These are phyloP conservation scores for Chiloscyllium plagiosum DNA, from an alignment of 2,113 vertebrate genomes.

Conservation along the genomic window DNA sequence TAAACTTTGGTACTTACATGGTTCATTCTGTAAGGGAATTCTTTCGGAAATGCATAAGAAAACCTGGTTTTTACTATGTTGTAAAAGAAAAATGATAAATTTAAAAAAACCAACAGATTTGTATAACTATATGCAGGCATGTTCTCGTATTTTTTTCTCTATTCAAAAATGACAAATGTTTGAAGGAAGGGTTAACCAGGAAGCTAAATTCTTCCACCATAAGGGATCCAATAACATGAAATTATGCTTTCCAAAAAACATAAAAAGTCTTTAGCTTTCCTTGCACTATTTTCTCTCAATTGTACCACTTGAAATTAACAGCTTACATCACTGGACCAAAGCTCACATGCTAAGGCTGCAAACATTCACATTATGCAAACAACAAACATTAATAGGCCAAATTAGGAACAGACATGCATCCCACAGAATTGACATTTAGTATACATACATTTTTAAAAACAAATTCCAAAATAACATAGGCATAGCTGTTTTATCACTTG, in stretches of 20 bases:
- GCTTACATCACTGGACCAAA: not conserved
- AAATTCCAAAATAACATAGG: not conserved
- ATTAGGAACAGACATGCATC: not conserved
- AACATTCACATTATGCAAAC: not conserved
- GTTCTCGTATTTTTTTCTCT: not conserved
- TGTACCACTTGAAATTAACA: not conserved
- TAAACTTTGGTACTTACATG: constrained; percentile 75
- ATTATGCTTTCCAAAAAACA: not conserved
- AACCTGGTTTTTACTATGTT: constrained; percentile 93
- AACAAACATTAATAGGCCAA: not conserved
- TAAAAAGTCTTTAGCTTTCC: too few relatives aligned
- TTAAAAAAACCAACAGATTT: constrained; percentile 39
- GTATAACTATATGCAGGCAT: not conserved
- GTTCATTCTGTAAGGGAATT: constrained; percentile 98
- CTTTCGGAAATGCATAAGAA: constrained; percentile 97
- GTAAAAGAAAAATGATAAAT: constrained; percentile 48
- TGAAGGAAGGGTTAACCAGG: not conserved
- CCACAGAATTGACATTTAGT: too few relatives aligned
- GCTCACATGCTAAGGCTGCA: not conserved
- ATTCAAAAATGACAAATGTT: not conserved
- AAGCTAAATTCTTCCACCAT: not conserved
- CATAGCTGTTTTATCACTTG: not conserved
- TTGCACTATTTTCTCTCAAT: not conserved
- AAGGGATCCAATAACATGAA: not conserved
- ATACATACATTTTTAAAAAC: not conserved